A percentile compares a stretch with the other conserved stretches of the same genome.
Conservation (phyloP, 2,113 vertebrate species). For the Ceratotherium simum region DNA sequence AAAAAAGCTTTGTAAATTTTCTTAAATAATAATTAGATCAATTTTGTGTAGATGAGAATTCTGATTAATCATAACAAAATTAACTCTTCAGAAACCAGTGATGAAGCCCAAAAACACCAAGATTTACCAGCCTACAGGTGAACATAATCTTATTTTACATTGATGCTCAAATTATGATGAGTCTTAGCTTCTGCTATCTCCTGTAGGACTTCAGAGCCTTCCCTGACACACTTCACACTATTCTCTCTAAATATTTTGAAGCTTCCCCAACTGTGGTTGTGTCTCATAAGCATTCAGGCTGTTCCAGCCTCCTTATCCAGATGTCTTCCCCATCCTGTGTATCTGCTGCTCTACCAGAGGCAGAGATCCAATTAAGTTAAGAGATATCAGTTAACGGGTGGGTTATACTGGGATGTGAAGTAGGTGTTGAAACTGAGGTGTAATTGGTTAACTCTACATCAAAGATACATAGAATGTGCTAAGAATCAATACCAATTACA, state of each 20-base stretch:
- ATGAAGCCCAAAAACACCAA: neutral
- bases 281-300: neutral
- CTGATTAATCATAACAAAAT: neutral
- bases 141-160: neutral
- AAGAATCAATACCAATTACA: neutral
- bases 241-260: neutral
- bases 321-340: too few species aligned
- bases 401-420: neutral
- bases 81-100: neutral
- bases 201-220: neutral
- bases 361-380: neutral
- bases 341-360: neutral
- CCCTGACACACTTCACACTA: fast-evolving
- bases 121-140: neutral
- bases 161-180: neutral
- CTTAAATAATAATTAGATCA: neutral
- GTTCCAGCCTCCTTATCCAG: neutral
- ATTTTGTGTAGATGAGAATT: neutral
- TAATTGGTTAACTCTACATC: neutral
- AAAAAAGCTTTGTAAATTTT: neutral
- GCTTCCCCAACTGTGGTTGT: neutral
- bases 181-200: neutral
- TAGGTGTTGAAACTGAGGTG: neutral
- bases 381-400: neutral
- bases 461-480: neutral